These are phyloP conservation scores for Ophonus ardosiacus DNA, from an alignment of 2,888 invertebrate species.

Conservation along the genomic window DNA sequence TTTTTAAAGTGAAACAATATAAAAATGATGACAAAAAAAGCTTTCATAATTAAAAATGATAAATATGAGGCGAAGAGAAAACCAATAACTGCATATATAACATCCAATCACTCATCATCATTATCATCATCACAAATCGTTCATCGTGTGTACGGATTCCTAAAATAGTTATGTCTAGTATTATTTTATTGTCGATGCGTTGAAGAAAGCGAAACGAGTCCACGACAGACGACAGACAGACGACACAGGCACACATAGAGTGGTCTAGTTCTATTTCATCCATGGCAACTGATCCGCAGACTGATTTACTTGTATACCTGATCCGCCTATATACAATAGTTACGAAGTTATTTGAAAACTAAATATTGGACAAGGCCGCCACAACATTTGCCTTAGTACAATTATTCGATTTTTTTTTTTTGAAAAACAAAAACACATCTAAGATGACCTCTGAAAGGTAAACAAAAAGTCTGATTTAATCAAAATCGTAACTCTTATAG, in stretches of 20 bases:
- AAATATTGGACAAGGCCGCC: too few relatives aligned
- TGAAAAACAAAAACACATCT: too few relatives aligned
- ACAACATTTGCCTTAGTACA: too few relatives aligned
- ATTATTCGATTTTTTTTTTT: too few relatives aligned
- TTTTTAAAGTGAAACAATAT: background rate
- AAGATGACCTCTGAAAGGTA: too few relatives aligned
- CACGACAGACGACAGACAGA: slow-evolving; percentile 8
- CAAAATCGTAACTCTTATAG: too few relatives aligned
- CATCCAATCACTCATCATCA: slow-evolving; percentile 10
- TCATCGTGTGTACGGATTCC: slow-evolving; percentile 6
- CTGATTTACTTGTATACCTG: too few relatives aligned
- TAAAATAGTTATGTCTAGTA: slow-evolving; percentile 24
- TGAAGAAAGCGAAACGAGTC: slow-evolving; percentile 55
- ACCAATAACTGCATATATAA: background rate
- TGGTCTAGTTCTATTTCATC: too few relatives aligned
- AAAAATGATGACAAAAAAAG: background rate
- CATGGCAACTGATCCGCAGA: too few relatives aligned
- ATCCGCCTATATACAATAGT: too few relatives aligned
- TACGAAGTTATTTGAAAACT: too few relatives aligned
- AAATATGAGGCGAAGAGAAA: background rate
- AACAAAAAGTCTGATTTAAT: too few relatives aligned
- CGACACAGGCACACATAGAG: slow-evolving; percentile 44
- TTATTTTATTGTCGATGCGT: slow-evolving; percentile 62
- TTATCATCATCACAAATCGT: background rate
- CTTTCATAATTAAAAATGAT: background rate